These are phyloP conservation scores for Oreamnos americanus DNA, from an alignment of 2,113 vertebrate species.

Conservation along the genomic window DNA sequence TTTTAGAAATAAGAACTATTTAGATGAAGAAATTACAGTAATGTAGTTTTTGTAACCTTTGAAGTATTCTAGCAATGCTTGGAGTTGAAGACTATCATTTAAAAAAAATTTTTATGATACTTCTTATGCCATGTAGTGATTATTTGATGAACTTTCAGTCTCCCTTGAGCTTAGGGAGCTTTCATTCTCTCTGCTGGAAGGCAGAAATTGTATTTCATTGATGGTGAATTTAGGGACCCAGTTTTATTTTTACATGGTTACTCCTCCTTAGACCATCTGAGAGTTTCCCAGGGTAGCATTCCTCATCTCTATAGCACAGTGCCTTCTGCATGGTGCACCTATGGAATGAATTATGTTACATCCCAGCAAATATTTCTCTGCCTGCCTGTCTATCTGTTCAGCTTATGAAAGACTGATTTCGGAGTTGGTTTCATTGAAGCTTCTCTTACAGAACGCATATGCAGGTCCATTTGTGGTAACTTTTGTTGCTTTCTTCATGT, in stretches of 20 bases:
- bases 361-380: background rate
- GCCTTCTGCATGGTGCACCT: background rate
- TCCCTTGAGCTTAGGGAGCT: background rate
- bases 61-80: background rate
- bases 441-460: background rate
- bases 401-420: background rate
- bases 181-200: background rate
- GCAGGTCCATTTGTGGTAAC: background rate
- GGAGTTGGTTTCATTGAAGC: background rate
- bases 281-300: background rate
- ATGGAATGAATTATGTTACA: background rate
- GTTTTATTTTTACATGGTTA: background rate
- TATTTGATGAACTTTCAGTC: background rate
- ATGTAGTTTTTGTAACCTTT: background rate
- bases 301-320: background rate
- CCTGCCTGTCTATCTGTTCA: background rate
- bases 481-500: background rate
- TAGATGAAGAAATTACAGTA: slow-evolving; percentile 4
- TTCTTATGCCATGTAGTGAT: background rate
- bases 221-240: background rate
- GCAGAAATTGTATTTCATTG: background rate
- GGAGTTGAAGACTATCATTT: background rate
- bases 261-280: background rate
- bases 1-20: background rate
- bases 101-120: background rate